Percentiles rank a stretch among this genome's conserved stretches.
phyloP scores from a whole-genome alignment of 2,797 vertebrate species.

The Cossypha heuglini region DNA sequence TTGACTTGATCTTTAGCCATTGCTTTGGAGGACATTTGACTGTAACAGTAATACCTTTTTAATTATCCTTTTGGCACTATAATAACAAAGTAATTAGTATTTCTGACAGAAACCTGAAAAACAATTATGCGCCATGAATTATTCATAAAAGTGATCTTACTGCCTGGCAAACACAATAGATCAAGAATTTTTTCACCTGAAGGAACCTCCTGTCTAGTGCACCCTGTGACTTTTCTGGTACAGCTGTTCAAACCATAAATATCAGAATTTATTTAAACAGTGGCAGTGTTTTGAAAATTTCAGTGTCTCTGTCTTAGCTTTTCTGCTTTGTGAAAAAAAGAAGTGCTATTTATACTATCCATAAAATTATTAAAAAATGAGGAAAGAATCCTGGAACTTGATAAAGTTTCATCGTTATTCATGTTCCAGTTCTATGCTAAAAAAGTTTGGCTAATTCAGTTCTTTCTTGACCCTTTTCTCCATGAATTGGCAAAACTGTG shows the following conservation, averaged over 20 bases:
- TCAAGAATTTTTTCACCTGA: background rate
- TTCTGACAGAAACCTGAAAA: constrained; percentile 37
- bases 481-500: background rate
- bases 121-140: constrained; percentile 9
- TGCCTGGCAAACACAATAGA: background rate
- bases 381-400: background rate
- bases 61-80: constrained; percentile 3
- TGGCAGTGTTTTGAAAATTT: background rate
- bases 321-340: background rate
- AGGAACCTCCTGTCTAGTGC: background rate
- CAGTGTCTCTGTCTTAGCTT: background rate
- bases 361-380: background rate
- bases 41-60: background rate
- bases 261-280: background rate
- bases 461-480: background rate
- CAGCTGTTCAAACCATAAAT: background rate
- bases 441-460: background rate
- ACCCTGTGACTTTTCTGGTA: background rate
- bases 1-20: background rate
- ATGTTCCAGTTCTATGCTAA: background rate
- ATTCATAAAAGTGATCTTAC: background rate
- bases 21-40: background rate
- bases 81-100: constrained; percentile 30
- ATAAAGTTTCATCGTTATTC: background rate
- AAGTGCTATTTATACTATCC: background rate